Evolutionary conservation across 2,113 vertebrate genomes (phyloP), one percentile per base, ranked within the genome.

Genomic region (Tautogolabrus adspersus): DNA sequence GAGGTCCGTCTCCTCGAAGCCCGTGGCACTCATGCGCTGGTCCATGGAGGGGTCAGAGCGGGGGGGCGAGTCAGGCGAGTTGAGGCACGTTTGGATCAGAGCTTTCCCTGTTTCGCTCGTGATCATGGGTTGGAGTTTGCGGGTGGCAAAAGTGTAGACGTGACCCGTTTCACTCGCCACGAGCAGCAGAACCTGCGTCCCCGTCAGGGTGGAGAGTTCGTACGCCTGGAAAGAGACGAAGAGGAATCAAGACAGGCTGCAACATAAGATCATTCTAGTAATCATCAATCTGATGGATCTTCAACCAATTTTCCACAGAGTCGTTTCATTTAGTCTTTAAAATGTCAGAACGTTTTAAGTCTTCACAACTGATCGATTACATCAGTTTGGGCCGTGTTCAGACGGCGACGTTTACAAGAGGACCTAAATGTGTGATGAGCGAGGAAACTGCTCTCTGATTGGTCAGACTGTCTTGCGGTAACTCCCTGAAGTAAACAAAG

Each of bases 101-200:
- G 98, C 98, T 90, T 99, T 99, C 72, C 98, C 98, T 1, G 97
- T 99, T 93, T 99, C 98, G 12, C 98, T 99, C 90, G 98, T 99
- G 92, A 99, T 99, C 98, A 99, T 99, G 85, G 98, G 98, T 92
- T 99, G 98, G 82, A 99, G 96, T 87, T 99, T 99, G 66, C 98
- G 96, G 0, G 98, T 99, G 81, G 98, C 98, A 59, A 99, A 99
- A 0, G 98, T 99, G 94, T 99, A 99, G 68, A 99, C 98, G 0
- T 99, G 98, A 77, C 98, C 98, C 0, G 98, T 99, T 92, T 99
- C 98, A 1, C 98, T 99, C 87, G 98, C 98, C 91, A 99, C 98
- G 67, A 99, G 92, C 81, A 99, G 93, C 83, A 99, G 93, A 26
- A 99, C 98, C 92, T 99, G 98, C 44, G 98, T 99, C 74, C 98